Conservation (phyloP, 2,113 vertebrate genomes). For the Rutilus rutilus region DNA sequence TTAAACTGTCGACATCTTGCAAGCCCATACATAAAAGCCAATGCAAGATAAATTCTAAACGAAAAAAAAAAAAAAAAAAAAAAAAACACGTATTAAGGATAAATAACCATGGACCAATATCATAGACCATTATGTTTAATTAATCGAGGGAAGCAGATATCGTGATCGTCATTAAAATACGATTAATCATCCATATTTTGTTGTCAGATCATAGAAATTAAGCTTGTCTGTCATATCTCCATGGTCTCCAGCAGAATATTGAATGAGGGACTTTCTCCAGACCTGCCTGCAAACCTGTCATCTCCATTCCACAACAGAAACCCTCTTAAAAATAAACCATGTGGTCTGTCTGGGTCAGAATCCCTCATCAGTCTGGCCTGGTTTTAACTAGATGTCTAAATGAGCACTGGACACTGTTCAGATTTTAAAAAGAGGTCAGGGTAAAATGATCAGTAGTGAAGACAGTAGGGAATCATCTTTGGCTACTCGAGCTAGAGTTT, state of each 20-base stretch:
- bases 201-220: conserved; percentile 61
- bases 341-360: conserved; percentile 31
- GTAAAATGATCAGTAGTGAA: conserved; percentile 35
- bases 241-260: conserved; percentile 69
- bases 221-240: conserved; percentile 62
- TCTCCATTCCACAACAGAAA: conserved; percentile 58
- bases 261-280: conserved; percentile 63
- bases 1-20: neutral
- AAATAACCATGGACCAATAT: neutral
- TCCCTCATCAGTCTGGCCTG: conserved; percentile 31
- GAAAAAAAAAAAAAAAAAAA: neutral
- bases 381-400: conserved; percentile 40
- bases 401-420: conserved; percentile 42
- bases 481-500: conserved; percentile 30
- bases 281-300: conserved; percentile 60
- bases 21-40: neutral
- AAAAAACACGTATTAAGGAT: neutral
- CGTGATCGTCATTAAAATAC: too few relatives aligned
- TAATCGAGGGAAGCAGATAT: neutral
- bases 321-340: conserved; percentile 27
- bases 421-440: conserved; percentile 38
- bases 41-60: neutral
- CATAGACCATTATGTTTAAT: neutral
- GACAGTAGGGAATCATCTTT: conserved; percentile 19
- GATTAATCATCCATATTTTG: neutral